A percentile compares a stretch with the other conserved stretches of the same genome.
Conservation (phyloP, 2,888 invertebrate species). For the Nesidiocoris tenuis region DNA sequence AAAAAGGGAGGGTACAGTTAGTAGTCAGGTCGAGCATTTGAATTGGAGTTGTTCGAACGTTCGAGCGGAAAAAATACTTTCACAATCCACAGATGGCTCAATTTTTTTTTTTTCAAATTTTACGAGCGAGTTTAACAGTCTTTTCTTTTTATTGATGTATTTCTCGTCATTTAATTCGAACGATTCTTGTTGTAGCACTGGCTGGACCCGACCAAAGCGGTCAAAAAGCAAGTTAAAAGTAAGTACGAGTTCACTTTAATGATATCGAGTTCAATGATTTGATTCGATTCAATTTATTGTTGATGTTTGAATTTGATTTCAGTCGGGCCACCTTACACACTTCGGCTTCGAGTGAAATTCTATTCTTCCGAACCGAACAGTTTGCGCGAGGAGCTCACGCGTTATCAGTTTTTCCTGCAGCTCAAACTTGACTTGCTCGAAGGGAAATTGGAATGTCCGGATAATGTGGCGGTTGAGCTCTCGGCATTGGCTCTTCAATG, state of each 20-base stretch:
- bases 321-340: constrained; percentile 97
- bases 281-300: background rate
- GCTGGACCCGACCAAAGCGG: constrained; percentile 96
- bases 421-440: constrained; percentile 91
- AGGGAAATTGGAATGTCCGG: constrained; percentile 86
- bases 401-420: constrained; percentile 98
- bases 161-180: background rate
- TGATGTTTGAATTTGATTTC: constrained; percentile 52
- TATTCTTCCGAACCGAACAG: constrained; percentile 98
- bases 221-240: constrained; percentile 98
- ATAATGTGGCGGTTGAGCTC: constrained; percentile 83
- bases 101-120: too few relatives aligned
- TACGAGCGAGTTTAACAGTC: too few relatives aligned
- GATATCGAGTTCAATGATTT: too few relatives aligned
- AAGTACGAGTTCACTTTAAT: constrained; percentile 56
- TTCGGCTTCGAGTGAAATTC: constrained; percentile 94
- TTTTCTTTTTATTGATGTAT: background rate
- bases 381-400: constrained; percentile 92
- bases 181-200: constrained; percentile 69
- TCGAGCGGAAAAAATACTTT: too few relatives aligned
- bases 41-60: too few relatives aligned
- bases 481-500: constrained; percentile 92
- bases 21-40: too few relatives aligned
- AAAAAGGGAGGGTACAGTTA: too few relatives aligned
- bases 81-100: too few relatives aligned